phyloP scores from a whole-genome alignment of 2,888 invertebrate species.

The Epinotia bilunana region DNA sequence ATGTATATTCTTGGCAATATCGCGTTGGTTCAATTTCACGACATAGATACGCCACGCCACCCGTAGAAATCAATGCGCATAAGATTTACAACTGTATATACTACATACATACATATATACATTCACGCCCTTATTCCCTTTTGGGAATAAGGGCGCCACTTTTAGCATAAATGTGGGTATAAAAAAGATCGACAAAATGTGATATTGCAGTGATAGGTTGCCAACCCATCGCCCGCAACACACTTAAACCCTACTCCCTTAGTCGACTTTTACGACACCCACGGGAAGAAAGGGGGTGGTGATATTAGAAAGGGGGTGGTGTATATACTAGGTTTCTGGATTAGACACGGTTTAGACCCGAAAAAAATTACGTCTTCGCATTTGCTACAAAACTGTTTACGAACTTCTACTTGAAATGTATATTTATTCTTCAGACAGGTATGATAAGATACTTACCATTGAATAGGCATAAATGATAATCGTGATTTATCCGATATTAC shows the following conservation, averaged over 20 bases:
- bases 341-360: slow-evolving; percentile 21
- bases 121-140: too few species aligned
- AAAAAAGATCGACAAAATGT: too few species aligned
- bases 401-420: not conserved
- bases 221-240: too few species aligned
- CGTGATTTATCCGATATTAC: slow-evolving; percentile 1
- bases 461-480: slow-evolving; percentile 9
- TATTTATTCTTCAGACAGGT: not conserved
- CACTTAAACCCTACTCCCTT: too few species aligned
- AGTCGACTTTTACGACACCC: too few species aligned
- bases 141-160: too few species aligned
- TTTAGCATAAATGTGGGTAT: too few species aligned
- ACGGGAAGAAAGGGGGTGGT: too few species aligned
- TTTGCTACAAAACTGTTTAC: slow-evolving; percentile 6
- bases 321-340: slow-evolving; percentile 25
- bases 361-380: slow-evolving; percentile 20
- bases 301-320: too few species aligned
- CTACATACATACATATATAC: too few species aligned
- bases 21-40: slow-evolving; percentile 13
- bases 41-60: slow-evolving; percentile 17
- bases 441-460: not conserved
- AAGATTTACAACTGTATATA: slow-evolving; percentile 14
- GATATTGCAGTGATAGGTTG: too few species aligned
- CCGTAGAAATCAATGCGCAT: slow-evolving; percentile 24
- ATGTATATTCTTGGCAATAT: slow-evolving; percentile 7